Conservation (phyloP, 2,113 vertebrate genomes). For the Rhadina sibilatrix region DNA sequence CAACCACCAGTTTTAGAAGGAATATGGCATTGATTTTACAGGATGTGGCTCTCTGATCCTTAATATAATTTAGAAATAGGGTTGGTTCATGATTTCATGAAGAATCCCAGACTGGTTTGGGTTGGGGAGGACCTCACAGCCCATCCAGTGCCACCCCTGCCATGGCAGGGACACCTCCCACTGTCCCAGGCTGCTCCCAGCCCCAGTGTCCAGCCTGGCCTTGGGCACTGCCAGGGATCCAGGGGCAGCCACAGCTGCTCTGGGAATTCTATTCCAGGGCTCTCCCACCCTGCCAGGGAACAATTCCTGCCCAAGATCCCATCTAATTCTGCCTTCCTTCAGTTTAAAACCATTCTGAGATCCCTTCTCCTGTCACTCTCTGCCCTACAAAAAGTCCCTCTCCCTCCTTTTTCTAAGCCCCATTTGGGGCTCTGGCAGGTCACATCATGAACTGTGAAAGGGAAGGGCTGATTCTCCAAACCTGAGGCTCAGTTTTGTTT, state of each 20-base stretch:
- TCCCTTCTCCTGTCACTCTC: no score
- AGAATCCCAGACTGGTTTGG: background rate
- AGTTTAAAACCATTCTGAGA: background rate
- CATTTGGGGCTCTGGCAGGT: rapidly evolving
- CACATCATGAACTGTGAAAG: background rate
- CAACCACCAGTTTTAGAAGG: background rate
- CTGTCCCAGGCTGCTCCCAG: background rate
- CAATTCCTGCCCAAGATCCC: background rate
- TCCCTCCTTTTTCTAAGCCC: background rate
- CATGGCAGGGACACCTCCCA: background rate
- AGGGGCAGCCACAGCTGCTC: background rate
- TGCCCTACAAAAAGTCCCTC: background rate
- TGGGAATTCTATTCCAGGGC: background rate
- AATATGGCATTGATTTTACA: background rate
- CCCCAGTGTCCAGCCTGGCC: background rate
- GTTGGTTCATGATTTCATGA: background rate
- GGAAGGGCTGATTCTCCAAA: background rate
- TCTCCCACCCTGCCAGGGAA: background rate
- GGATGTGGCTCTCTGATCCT: background rate
- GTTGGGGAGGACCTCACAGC: rapidly evolving
- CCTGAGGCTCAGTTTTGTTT: background rate
- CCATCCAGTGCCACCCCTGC: rapidly evolving
- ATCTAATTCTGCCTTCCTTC: rapidly evolving
- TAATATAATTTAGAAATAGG: background rate
- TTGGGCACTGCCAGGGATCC: background rate